Conservation (phyloP, 37 sponge, comb jelly and placozoan genomes). For the Bolinopsis microptera region DNA sequence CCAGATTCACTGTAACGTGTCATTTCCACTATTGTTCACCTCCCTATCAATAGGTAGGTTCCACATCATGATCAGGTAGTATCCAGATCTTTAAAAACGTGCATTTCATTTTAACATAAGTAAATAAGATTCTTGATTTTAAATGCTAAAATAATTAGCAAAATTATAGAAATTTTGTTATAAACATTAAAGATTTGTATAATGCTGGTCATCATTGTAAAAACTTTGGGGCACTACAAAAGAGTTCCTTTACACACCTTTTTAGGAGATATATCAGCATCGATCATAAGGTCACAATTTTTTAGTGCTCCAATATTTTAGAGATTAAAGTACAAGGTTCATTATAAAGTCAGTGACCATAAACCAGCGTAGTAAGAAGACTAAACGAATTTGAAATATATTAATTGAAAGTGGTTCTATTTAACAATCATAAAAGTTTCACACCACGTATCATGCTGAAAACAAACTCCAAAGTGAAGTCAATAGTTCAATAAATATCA, state of each 20-base stretch:
- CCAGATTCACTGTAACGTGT: too few relatives aligned
- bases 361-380: not conserved
- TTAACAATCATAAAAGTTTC: not conserved
- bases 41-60: too few relatives aligned
- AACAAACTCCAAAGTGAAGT: not conserved
- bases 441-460: not conserved
- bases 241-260: too few relatives aligned
- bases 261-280: too few relatives aligned
- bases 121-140: not conserved
- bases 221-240: too few relatives aligned
- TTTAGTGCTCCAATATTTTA: too few relatives aligned
- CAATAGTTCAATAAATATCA: not conserved
- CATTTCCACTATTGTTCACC: too few relatives aligned
- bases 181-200: slow-evolving; percentile 17
- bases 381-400: not conserved
- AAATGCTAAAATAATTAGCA: not conserved
- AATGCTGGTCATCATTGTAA: not conserved
- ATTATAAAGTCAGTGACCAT: not conserved
- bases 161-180: slow-evolving; percentile 15
- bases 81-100: too few relatives aligned
- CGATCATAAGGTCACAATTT: too few relatives aligned
- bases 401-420: not conserved
- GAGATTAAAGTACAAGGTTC: not conserved
- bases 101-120: not conserved
- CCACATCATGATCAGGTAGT: too few relatives aligned